Base-by-base conservation (phyloP, 2,888 invertebrate species). In the Hymenopus coronatus region DNA sequence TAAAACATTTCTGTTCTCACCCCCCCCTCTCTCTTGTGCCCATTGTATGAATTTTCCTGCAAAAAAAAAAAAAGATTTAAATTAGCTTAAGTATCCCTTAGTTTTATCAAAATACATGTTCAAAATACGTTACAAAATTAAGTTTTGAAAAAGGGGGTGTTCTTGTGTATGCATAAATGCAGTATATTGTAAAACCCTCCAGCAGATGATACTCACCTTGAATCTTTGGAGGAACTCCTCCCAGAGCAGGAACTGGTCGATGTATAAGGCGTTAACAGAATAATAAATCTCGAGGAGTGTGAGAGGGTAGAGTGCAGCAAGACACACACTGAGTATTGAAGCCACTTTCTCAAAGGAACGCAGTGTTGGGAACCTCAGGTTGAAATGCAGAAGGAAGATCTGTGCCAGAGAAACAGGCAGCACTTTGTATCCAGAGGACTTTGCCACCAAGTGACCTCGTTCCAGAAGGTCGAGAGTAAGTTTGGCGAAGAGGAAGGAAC, bases 401-500 rank as follows among this genome's bases (percentile, higher is more conserved):
- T 98, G 98, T 6, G 97, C 97, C 90, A 98, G 93, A 0, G 97
- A 97, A 90, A 98, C 97, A 1, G 98, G 98, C 86, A 98, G 94
- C 25, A 98, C 94, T 94, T 98, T 98, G 93, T 98, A 99, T 92
- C 98, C 98, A 0, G 98, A 96, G 8, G 98, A 98, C 93, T 99
- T 99, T 82, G 98, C 96, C 27, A 98, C 98, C 90, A 99, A 95
- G 92, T 98, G 97, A 84, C 98, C 98, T 91, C 96, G 95, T 93
- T 98, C 98, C 91, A 99, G 96, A 91, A 99, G 95, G 94, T 99
- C 98, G 91, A 99, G 94, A 82, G 97, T 97, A 88, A 99, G 94
- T 94, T 98, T 98, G 90, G 98, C 96, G 94, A 98, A 99, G 90
- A 99, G 95, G 93, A 98, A 98, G 87, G 98, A 98, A 90, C 99